These are phyloP conservation scores for Trichomycterus rosablanca DNA, from an alignment of 2,113 vertebrate species.

Conservation along the genomic window DNA sequence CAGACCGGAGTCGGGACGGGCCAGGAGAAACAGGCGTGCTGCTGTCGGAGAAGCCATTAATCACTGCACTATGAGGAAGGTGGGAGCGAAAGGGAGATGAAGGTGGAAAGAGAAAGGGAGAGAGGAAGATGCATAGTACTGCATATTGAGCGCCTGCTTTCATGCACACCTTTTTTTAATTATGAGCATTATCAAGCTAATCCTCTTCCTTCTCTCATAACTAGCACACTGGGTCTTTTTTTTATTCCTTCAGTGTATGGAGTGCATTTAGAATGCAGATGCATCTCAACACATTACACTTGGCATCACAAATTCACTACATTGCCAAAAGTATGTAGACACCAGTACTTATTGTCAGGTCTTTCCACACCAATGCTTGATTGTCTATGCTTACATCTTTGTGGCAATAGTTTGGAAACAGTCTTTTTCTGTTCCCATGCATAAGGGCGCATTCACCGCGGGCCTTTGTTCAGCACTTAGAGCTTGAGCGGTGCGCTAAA, in stretches of 20 bases:
- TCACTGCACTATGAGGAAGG: conserved; percentile 36
- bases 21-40: conserved; percentile 28
- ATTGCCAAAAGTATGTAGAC: no score
- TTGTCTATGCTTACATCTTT: no score
- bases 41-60: conserved; percentile 46
- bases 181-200: conserved; percentile 11
- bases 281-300: no score
- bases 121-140: conserved; percentile 4
- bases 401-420: no score
- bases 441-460: no score
- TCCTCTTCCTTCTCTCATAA: neutral
- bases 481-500: no score
- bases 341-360: no score
- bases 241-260: neutral
- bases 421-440: no score
- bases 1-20: conserved; percentile 32
- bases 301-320: no score
- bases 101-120: conserved; percentile 2
- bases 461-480: no score
- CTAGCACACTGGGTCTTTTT: neutral
- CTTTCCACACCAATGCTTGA: no score
- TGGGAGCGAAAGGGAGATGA: no score
- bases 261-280: neutral
- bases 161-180: conserved; percentile 7
- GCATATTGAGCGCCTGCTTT: neutral